Conservation (phyloP, 2,888 invertebrate genomes). For the Ctena decussata region DNA sequence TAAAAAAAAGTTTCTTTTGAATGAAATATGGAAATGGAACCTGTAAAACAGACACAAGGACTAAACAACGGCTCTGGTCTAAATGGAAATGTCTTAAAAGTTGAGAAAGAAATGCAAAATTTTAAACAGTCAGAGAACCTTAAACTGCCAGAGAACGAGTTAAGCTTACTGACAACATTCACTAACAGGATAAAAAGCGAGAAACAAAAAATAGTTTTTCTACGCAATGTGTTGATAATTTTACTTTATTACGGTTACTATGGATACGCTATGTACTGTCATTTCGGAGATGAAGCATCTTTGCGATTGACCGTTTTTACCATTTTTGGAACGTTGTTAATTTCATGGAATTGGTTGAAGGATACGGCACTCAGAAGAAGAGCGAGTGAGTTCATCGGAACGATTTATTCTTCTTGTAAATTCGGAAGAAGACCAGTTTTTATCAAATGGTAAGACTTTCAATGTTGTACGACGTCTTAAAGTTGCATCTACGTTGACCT, state of each 20-base stretch:
- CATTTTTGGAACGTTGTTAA: conserved; percentile 16
- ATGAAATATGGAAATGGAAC: not conserved
- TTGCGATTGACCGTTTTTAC: conserved; percentile 34
- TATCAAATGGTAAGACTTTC: conserved; percentile 17
- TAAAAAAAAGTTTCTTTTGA: too few relatives aligned
- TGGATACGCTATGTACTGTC: conserved; percentile 45
- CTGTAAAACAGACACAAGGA: not conserved
- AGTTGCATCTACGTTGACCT: too few relatives aligned
- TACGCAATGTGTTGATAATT: not conserved
- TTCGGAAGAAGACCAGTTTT: conserved; percentile 3
- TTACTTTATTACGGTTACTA: conserved; percentile 27
- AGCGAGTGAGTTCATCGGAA: not conserved
- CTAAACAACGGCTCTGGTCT: not conserved
- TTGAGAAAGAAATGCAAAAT: not conserved
- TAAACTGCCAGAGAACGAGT: not conserved
- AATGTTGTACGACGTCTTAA: too few relatives aligned
- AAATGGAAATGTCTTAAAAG: not conserved
- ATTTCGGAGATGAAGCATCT: conserved; percentile 42
- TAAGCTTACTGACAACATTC: not conserved
- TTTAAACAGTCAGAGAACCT: not conserved
- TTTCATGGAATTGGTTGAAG: not conserved
- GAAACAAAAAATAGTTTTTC: not conserved
- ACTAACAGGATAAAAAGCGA: not conserved
- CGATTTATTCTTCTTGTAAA: not conserved
- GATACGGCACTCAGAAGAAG: not conserved